Conservation (phyloP, 1,140 invertebrate species). For the Drosophila aff. region DNA sequence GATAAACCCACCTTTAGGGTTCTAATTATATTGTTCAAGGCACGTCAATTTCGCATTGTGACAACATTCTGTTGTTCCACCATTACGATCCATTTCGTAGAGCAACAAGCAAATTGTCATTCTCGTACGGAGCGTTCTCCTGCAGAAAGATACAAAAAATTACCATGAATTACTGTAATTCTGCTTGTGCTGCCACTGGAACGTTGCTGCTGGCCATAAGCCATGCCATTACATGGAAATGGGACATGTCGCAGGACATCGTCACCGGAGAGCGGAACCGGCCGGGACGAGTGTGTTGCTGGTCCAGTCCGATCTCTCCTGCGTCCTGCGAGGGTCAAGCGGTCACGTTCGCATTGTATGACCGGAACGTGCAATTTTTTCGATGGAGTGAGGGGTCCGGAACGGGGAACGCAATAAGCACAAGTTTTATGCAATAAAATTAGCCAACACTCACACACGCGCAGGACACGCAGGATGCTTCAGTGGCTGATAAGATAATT, state of each 20-base stretch:
- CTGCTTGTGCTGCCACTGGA: conserved; percentile 42
- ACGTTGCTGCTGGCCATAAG: conserved; percentile 57
- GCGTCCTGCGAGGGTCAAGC: conserved; percentile 51
- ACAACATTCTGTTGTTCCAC: conserved; percentile 6
- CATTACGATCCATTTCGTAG: conserved; percentile 44
- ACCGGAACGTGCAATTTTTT: conserved; percentile 77
- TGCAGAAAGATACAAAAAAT: conserved; percentile 67
- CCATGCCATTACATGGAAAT: conserved; percentile 69
- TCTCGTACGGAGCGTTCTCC: neutral
- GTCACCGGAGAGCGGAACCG: conserved; percentile 15
- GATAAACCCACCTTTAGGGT: neutral
- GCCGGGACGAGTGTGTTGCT: conserved; percentile 19
- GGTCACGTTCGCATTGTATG: conserved; percentile 76
- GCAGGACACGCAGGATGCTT: conserved; percentile 66
- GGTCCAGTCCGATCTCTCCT: conserved; percentile 39
- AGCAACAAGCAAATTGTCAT: conserved; percentile 30
- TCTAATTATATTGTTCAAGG: neutral
- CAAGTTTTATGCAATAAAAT: conserved; percentile 83
- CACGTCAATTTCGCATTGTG: neutral
- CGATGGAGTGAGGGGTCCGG: neutral
- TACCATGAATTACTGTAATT: conserved; percentile 81
- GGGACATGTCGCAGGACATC: conserved; percentile 57
- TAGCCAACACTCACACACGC: conserved; percentile 58
- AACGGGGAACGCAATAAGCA: conserved; percentile 64
- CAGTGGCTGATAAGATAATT: conserved; percentile 79